phyloP scores from a whole-genome alignment of 2,113 vertebrate species.

The Thinocorus orbignyianus region DNA sequence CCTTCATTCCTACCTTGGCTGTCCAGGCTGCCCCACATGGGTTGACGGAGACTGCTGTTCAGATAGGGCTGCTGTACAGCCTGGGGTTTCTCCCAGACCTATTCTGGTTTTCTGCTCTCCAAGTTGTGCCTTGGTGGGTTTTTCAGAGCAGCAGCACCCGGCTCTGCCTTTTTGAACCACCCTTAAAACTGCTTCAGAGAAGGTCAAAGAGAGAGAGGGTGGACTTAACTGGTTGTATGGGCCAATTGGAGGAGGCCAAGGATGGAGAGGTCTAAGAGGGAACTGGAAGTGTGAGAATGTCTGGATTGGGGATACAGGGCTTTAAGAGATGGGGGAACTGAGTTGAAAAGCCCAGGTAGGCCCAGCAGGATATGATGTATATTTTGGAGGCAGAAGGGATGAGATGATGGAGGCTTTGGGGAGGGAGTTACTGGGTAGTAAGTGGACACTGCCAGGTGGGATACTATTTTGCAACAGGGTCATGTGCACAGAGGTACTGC shows the following conservation, averaged over 20 bases:
- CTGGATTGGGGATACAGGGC: not conserved
- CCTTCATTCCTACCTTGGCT: not conserved
- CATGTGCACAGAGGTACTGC: not conserved
- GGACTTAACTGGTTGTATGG: not conserved
- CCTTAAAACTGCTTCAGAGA: not conserved
- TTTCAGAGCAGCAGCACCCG: not conserved
- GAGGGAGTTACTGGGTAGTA: not conserved
- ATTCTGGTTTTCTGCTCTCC: not conserved
- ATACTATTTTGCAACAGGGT: not conserved
- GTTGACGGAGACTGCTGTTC: not conserved
- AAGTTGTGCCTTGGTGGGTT: not conserved
- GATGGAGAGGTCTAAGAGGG: not conserved
- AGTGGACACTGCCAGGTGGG: not conserved
- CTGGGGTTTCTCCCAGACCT: not conserved
- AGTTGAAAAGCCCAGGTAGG: not conserved
- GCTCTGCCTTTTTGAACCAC: not conserved
- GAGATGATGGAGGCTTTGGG: not conserved
- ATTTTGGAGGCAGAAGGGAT: not conserved
- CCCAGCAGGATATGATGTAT: not conserved
- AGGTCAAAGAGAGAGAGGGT: not conserved
- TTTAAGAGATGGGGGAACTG: not conserved
- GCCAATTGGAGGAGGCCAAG: not conserved
- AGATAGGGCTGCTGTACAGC: rapidly evolving
- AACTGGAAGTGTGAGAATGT: not conserved
- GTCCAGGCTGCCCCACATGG: not conserved